phyloP scores from a whole-genome alignment of 2,888 invertebrate genomes.

The Netelia melanura region DNA sequence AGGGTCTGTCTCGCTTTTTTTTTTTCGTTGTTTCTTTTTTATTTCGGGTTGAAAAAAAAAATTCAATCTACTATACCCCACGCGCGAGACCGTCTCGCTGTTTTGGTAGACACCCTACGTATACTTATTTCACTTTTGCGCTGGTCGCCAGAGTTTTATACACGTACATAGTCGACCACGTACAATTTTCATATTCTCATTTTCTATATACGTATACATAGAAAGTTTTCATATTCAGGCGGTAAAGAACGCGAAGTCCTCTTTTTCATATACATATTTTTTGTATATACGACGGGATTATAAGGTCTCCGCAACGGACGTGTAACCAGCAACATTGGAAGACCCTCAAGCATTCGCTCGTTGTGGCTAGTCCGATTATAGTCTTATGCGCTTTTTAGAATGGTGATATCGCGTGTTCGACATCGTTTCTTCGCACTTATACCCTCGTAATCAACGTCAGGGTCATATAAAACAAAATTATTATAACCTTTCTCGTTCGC shows the following conservation, averaged over 20 bases:
- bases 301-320: conserved; percentile 6
- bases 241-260: neutral
- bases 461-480: neutral
- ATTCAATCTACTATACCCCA: conserved; percentile 21
- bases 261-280: neutral
- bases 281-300: conserved; percentile 19
- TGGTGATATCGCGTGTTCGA: conserved; percentile 38
- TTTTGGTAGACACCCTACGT: neutral
- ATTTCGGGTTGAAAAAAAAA: neutral
- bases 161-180: no score
- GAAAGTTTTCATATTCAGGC: neutral
- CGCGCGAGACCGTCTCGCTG: neutral
- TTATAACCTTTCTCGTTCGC: no score
- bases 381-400: conserved; percentile 39
- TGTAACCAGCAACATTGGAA: conserved; percentile 43
- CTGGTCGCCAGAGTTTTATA: neutral
- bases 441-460: conserved; percentile 5
- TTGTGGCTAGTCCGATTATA: conserved; percentile 52
- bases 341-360: conserved; percentile 49
- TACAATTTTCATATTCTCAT: no score
- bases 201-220: neutral
- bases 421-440: conserved; percentile 33
- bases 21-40: neutral
- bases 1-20: neutral
- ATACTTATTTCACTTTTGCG: conserved; percentile 4